Percentiles rank a stretch among this genome's conserved stretches.
Conservation (phyloP, 2,888 invertebrate genomes). For the Ormyrus rosae region DNA sequence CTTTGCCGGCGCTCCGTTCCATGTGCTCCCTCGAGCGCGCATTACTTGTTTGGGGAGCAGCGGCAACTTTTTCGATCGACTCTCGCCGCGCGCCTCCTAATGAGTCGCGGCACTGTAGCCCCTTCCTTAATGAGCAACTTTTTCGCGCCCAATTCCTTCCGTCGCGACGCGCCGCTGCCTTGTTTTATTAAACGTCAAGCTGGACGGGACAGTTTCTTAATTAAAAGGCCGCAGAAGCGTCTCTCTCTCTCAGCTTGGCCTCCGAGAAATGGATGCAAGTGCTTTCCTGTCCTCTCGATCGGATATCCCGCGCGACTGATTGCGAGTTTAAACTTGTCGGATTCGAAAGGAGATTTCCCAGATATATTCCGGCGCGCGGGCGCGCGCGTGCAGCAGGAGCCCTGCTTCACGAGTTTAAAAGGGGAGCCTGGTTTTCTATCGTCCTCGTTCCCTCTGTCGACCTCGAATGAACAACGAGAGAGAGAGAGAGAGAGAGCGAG, state of each 20-base stretch:
- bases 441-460: constrained; percentile 30
- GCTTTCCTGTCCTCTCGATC: no score
- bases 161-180: not conserved
- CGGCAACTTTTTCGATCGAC: constrained; percentile 45
- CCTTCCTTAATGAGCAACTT: constrained; percentile 14
- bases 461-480: constrained; percentile 21
- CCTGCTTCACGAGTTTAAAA: constrained; percentile 4
- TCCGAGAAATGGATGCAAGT: no score
- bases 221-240: no score
- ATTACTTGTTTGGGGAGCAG: constrained; percentile 53
- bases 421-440: not conserved
- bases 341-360: no score
- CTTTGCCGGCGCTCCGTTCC: constrained; percentile 53
- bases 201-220: no score
- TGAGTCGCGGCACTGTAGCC: constrained; percentile 4
- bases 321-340: no score
- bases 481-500: not conserved
- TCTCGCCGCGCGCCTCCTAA: constrained; percentile 2
- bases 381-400: no score
- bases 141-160: not conserved
- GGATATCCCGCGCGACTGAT: no score
- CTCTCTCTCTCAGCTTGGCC: no score
- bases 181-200: not conserved
- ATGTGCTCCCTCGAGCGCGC: constrained; percentile 45
- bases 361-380: no score